Evolutionary conservation across 2,797 vertebrate species (phyloP), one percentile per base, ranked within the genome.

Genomic region (Anas capensis): DNA sequence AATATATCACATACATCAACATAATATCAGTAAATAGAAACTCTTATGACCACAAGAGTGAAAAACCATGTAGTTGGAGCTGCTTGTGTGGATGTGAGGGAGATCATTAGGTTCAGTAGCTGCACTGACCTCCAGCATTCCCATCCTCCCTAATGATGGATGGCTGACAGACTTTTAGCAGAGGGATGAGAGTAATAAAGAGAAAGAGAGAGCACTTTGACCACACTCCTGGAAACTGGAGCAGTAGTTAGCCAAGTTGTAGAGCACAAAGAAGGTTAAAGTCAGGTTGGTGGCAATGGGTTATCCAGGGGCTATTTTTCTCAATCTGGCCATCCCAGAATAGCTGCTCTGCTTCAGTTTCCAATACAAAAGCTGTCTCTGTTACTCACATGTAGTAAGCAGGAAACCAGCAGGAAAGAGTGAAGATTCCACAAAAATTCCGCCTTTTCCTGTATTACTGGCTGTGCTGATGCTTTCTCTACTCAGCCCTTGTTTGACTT

Each of bases 391-490:
- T 64, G 89, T 33, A 93, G 51, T n/a, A 90, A 94, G 93, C 91
- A 94, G 96, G 96, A 97, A 95, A 94, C 48, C 84, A 92, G 83
- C 88, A 94, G 93, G 92, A 83, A 92, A 84, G 88, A 88, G 89
- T 42, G 94, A 94, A 96, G 94, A 96, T 95, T 95, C 91, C 93
- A 90, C 96, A 95, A 64, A 92, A 96, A 97, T 94, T 88, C 94
- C 6, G 0, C 87, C 77, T 93, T 92, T 95, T 94, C 93, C 94
- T 96, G 90, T 91, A 85, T 94, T 92, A 69, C 71, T 81, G 93
- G 66, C 91, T 82, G 34, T 53, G 70, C 56, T 51, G 88, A 86
- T 73, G 78, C 87, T 81, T 86, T 49, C 88, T 73, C 65, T 87
- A 75, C 90, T 93, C 64, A 49, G 73, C 78, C 92, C 77, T 90